Evolutionary conservation across 2,888 invertebrate species (phyloP), one percentile per base, ranked within the genome.

Genomic region (Epistrophe grossulariae): DNA sequence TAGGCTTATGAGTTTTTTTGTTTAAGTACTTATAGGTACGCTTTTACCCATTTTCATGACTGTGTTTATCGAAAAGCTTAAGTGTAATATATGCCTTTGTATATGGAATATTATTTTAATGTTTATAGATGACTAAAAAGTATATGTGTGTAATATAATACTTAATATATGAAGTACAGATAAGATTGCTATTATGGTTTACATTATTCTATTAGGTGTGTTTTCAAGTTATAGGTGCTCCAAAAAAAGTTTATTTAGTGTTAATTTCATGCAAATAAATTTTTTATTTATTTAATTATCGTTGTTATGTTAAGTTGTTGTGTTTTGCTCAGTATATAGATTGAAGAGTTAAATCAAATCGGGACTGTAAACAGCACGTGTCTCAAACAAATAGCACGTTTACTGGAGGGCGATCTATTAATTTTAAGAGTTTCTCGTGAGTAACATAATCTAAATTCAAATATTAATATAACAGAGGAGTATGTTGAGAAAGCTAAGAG

Each of bases 21-120:
- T 60, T n/a, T n/a, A 57, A 64, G 71, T n/a, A 52, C 50, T 35
- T 11, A 9, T 57, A 70, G 6, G 28, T 17, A 24, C 8, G 28
- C 15, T 64, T 73, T 70, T 68, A 68, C 55, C 19, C 38, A 73
- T 57, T 71, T 15, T 15, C 15, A 13, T 66, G 59, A 66, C 60
- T 71, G 64, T 79, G 74, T 71, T 84, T 84, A 55, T 45, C 57
- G 15, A 70, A 74, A 5, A 68, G 59, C 66, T 72, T 70, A 43
- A 24, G 71, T 71, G 59, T 52, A 68, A 76, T 57, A 62, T 48
- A 72, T 60, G 72, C 77, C 5, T 68, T 55, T 24, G 35, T 66
- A 57, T 24, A 73, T 2, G 31, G n/a, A 17, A 64, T 76, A 55
- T 48, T 48, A 38, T 50, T 66, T 70, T n/a, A 57, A 43, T 45